Conservation (phyloP, 2,888 invertebrate genomes). For the Julus scandinavius region DNA sequence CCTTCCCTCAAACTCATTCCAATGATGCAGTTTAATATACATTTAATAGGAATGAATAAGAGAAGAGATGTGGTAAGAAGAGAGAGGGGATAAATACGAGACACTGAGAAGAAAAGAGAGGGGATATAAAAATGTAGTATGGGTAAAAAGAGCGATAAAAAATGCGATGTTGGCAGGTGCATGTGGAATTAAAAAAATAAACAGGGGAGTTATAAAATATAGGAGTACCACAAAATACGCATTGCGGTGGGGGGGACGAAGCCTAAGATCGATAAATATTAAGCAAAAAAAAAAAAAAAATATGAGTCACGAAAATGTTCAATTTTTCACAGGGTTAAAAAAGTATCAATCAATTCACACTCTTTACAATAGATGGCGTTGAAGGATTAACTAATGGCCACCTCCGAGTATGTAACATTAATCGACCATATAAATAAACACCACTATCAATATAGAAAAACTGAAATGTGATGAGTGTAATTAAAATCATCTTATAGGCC, state of each 20-base stretch:
- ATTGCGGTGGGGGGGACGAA: constrained; percentile 38
- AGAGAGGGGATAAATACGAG: constrained; percentile 28
- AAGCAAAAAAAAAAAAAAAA: constrained; percentile 4
- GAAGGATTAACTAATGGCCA: constrained; percentile 25
- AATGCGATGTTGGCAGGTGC: constrained; percentile 50
- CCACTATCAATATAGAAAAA: too few relatives aligned
- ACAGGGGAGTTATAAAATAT: constrained; percentile 50
- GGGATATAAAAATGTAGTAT: constrained; percentile 48
- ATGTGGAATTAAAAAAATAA: constrained; percentile 50
- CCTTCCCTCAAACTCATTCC: not conserved
- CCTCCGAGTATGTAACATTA: not conserved
- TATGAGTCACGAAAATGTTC: constrained; percentile 21
- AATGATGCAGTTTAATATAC: constrained; percentile 35
- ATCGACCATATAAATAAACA: not conserved
- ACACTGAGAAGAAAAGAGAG: constrained; percentile 37
- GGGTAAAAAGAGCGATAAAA: constrained; percentile 50
- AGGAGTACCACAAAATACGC: constrained; percentile 43
- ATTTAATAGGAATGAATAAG: constrained; percentile 49
- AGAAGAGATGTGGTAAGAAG: constrained; percentile 20
- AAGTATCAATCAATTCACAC: constrained; percentile 45
- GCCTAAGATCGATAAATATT: constrained; percentile 11
- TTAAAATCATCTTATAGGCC: too few relatives aligned
- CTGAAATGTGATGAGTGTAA: too few relatives aligned
- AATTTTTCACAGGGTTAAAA: not conserved
- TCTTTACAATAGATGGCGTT: not conserved